A percentile compares a stretch with the other conserved stretches of the same genome.
Evolutionary conservation across 92 coral and sea anemone species (phyloP).

Genomic region (Epizoanthus stellaris): DNA sequence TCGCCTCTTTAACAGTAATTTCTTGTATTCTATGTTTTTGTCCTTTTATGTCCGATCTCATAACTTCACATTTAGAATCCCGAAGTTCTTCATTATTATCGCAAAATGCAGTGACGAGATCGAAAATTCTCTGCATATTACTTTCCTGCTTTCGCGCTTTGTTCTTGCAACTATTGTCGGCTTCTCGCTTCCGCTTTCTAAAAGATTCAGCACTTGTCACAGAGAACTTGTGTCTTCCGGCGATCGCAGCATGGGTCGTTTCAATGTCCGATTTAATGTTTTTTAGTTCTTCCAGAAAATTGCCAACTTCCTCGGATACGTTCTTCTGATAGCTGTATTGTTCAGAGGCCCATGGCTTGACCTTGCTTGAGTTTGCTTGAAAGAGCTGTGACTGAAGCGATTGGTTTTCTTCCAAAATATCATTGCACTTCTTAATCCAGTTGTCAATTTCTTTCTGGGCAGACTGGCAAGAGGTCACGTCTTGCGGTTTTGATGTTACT

Average conservation of each 20-base stretch:
- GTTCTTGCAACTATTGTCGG: not conserved
- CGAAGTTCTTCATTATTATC: not conserved
- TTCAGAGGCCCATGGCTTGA: not conserved
- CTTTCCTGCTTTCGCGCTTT: not conserved
- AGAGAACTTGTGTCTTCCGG: not conserved
- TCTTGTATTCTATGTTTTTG: not conserved
- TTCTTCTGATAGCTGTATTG: not conserved
- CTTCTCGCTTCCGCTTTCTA: not conserved
- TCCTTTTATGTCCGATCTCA: not conserved
- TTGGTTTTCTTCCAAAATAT: not conserved
- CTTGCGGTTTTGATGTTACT: conserved; percentile 31
- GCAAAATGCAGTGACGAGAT: not conserved
- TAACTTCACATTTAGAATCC: not conserved
- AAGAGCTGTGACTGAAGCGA: not conserved
- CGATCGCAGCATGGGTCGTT: not conserved
- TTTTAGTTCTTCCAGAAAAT: not conserved
- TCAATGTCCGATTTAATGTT: not conserved
- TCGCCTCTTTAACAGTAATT: not conserved
- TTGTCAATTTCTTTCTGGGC: conserved; percentile 27
- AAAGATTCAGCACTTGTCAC: not conserved
- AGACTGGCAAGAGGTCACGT: conserved; percentile 28
- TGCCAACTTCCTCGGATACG: not conserved
- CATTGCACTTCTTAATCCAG: not conserved
- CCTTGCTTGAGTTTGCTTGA: not conserved
- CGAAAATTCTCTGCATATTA: not conserved